Conservation (phyloP, 2,888 invertebrate species). For the Melieria crassipennis region DNA sequence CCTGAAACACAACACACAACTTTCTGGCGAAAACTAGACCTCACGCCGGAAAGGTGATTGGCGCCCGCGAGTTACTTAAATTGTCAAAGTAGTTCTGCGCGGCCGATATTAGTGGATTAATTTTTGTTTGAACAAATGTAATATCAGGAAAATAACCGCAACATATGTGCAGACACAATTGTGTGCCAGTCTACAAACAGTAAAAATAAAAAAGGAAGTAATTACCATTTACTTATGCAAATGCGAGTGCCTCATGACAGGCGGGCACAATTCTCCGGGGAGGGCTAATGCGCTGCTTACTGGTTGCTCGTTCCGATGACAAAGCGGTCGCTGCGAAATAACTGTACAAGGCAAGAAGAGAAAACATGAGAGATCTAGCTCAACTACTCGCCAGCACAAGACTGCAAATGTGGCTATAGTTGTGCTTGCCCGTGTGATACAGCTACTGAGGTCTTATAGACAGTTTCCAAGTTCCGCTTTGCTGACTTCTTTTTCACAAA, state of each 20-base stretch:
- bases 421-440: not conserved
- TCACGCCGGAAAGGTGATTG: too few species aligned
- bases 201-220: not conserved
- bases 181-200: not conserved
- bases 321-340: not conserved
- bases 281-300: not conserved
- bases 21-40: not conserved
- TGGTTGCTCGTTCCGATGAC: not conserved
- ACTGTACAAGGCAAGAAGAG: constrained; percentile 4
- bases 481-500: constrained; percentile 44
- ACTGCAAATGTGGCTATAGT: not conserved
- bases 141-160: too few species aligned
- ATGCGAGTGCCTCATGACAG: not conserved
- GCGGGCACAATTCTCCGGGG: constrained; percentile 1
- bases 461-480: constrained; percentile 54
- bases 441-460: not conserved
- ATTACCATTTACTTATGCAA: constrained; percentile 4
- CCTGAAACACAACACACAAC: too few species aligned
- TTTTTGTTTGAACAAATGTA: too few species aligned
- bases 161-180: too few species aligned
- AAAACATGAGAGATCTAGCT: not conserved
- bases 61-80: too few species aligned
- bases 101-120: too few species aligned
- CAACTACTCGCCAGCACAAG: not conserved
- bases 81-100: too few species aligned